Percentiles rank a stretch among this genome's conserved stretches.
Evolutionary conservation across 2,113 vertebrate genomes (phyloP).

Genomic region (Platysternon megacephalum): DNA sequence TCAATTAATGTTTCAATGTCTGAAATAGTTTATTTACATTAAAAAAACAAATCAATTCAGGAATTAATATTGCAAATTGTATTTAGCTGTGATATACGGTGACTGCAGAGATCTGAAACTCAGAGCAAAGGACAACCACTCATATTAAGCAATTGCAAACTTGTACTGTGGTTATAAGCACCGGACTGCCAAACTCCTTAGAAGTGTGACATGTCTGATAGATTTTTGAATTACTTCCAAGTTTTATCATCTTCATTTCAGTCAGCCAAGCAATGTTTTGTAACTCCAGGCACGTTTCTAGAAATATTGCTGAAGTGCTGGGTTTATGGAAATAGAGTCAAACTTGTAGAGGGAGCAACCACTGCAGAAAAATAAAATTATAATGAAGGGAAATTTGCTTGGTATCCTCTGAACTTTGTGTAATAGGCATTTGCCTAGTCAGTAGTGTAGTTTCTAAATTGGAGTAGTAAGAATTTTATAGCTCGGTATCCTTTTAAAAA

Average conservation of each 20-base stretch:
- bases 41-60: not conserved
- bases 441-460: not conserved
- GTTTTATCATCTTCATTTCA: not conserved
- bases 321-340: not conserved
- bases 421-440: not conserved
- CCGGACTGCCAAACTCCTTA: not conserved
- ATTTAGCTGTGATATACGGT: not conserved
- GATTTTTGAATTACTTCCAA: not conserved
- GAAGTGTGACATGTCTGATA: not conserved
- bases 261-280: not conserved
- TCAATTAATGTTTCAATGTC: not conserved
- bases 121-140: not conserved
- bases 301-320: not conserved
- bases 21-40: not conserved
- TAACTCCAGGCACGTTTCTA: not conserved
- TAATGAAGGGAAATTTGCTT: accelerated
- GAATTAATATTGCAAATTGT: not conserved
- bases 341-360: not conserved
- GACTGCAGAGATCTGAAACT: conserved; percentile 30
- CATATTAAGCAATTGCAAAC: not conserved
- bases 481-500: not conserved
- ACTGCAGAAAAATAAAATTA: not conserved
- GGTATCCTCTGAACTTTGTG: accelerated
- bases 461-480: not conserved
- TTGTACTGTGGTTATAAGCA: accelerated